A percentile compares a stretch with the other conserved stretches of the same genome.
phyloP scores from a whole-genome alignment of 2,888 invertebrate species.

The Ennomos fuscantarius region DNA sequence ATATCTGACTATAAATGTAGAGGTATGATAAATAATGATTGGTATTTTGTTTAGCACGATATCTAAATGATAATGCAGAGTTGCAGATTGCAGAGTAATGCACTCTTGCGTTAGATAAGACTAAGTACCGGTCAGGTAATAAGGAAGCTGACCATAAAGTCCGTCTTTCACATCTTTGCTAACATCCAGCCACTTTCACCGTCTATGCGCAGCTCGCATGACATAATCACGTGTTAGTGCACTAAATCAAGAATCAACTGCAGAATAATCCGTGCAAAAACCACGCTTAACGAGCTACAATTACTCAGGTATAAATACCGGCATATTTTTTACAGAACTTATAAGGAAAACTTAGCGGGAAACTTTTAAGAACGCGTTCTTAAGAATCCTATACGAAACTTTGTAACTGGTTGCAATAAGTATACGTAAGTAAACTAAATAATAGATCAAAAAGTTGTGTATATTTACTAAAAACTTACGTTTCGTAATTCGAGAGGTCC shows the following conservation, averaged over 20 bases:
- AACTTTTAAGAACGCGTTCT: slow-evolving; percentile 13
- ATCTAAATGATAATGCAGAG: too few relatives aligned
- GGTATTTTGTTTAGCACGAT: too few relatives aligned
- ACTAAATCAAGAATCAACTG: slow-evolving; percentile 31
- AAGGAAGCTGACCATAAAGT: slow-evolving; percentile 48
- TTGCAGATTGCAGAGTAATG: slow-evolving; percentile 3
- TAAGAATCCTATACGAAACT: slow-evolving; percentile 2
- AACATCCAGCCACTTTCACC: slow-evolving; percentile 63
- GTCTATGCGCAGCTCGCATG: slow-evolving; percentile 49
- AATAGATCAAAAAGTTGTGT: slow-evolving; percentile 1
- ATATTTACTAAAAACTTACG: slow-evolving; percentile 32
- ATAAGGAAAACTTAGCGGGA: slow-evolving; percentile 16
- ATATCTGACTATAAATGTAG: too few relatives aligned
- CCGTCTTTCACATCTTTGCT: slow-evolving; percentile 49
- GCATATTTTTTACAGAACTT: slow-evolving; percentile 18
- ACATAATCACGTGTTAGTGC: slow-evolving; percentile 48
- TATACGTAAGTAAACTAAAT: too few relatives aligned
- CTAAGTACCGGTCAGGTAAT: slow-evolving; percentile 45
- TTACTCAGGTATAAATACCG: slow-evolving; percentile 5
- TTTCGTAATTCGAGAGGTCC: slow-evolving; percentile 47
- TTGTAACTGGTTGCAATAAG: slow-evolving; percentile 5
- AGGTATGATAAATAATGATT: too few relatives aligned
- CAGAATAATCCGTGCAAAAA: slow-evolving; percentile 14
- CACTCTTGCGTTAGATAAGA: slow-evolving; percentile 37
- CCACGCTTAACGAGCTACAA: not conserved